These are phyloP conservation scores for Probaryconus sp. DNA, from an alignment of 1,140 invertebrate species.

Conservation along the genomic window DNA sequence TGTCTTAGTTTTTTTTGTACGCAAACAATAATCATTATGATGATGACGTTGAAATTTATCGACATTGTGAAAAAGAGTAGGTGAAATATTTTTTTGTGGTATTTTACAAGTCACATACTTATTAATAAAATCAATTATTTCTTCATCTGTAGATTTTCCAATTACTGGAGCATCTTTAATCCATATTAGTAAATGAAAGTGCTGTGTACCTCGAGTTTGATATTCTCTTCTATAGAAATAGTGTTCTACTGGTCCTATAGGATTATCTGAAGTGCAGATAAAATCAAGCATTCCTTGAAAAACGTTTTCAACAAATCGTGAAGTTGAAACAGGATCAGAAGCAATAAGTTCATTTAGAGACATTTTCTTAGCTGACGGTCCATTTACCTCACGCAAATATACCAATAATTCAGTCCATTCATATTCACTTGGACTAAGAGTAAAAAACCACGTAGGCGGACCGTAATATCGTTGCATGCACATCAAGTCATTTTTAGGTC, in stretches of 20 bases:
- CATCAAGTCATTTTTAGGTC: slow-evolving; percentile 60
- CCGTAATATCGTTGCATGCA: slow-evolving; percentile 69
- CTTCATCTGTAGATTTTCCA: not conserved
- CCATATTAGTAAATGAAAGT: slow-evolving; percentile 55
- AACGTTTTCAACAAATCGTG: slow-evolving; percentile 54
- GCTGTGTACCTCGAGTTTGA: slow-evolving; percentile 42
- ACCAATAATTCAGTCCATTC: slow-evolving; percentile 57
- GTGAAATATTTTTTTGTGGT: too few species aligned
- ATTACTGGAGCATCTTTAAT: slow-evolving; percentile 45
- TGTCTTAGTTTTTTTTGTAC: too few species aligned
- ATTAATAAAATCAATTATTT: too few species aligned
- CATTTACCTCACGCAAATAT: slow-evolving; percentile 49
- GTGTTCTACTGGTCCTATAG: slow-evolving; percentile 54
- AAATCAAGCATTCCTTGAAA: slow-evolving; percentile 60
- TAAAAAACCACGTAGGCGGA: slow-evolving; percentile 71
- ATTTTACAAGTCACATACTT: too few species aligned
- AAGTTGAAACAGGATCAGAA: slow-evolving; percentile 56
- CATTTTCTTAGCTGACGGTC: slow-evolving; percentile 18
- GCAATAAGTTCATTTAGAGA: slow-evolving; percentile 49
- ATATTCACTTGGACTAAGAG: slow-evolving; percentile 69
- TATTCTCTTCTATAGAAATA: slow-evolving; percentile 57
- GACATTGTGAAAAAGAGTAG: not conserved
- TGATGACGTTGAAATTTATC: too few species aligned
- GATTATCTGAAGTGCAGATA: slow-evolving; percentile 47
- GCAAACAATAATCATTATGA: too few species aligned